Base-by-base conservation (phyloP, 2,113 vertebrate species). In the Podiceps cristatus region DNA sequence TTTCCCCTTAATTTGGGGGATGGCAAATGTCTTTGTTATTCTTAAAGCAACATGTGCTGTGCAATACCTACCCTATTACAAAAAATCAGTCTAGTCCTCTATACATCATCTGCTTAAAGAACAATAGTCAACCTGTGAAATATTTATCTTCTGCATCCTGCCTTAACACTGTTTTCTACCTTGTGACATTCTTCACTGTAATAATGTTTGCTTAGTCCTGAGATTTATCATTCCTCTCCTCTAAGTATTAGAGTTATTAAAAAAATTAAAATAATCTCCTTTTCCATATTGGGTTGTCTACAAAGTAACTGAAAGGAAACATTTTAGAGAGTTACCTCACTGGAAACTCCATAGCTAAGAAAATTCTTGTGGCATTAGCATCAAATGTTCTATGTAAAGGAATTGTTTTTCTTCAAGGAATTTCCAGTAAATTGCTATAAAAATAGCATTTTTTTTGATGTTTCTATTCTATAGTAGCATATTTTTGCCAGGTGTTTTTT, bases 381-480 rank as follows among this genome's bases (percentile, higher is more conserved):
- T 81, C 31, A 85, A 83, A 63, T 45, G 52, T 92, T 88, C 60
- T 95, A 25, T 60, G 79, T 60, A 88, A 87, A 89, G 20, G 29
- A 95, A 95, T 72, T 96, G 60, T 78, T 96, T 92, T 92, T 91
- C 83, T 96, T 94, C 40, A 82, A 95, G 80, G 83, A 82, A 23
- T 78, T 94, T 96, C 80, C 80, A 91, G 60, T 63, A 92, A 86
- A 92, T 93, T 3, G 5, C 19, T 63, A 72, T 23, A 80, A 92
- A 95, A 95, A 84, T 84, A 95, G 35, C 25, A 88, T 85, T 95
- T 94, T 22, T 93, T 83, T 84, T 94, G 68, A 78, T 45, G 15
- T 92, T 96, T 93, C 76, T 77, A 93, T 93, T 82, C 66, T 87
- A 91, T 55, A 91, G 23, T 28, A 68, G 24, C 0, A 1, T 45